Conservation (phyloP, 2,113 vertebrate species). For the Passer domesticus region DNA sequence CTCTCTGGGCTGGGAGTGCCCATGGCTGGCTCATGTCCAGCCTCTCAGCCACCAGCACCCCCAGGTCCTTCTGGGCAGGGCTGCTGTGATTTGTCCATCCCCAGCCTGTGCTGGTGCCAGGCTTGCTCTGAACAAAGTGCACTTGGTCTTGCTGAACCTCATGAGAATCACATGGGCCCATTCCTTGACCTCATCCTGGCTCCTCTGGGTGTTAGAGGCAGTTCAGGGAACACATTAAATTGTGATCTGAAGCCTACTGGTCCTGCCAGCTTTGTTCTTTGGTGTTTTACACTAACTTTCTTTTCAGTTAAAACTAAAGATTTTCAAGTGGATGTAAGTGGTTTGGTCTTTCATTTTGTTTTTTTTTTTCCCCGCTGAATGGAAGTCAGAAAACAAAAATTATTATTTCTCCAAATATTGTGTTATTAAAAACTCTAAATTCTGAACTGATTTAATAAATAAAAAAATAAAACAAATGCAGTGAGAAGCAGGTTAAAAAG, state of each 20-base stretch:
- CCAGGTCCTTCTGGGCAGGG: too few species aligned
- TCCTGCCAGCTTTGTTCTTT: background rate
- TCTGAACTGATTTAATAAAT: background rate
- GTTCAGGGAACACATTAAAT: background rate
- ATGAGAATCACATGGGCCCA: background rate
- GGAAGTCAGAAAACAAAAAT: background rate
- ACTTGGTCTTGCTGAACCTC: background rate
- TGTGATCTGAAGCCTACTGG: background rate
- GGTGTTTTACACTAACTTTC: background rate
- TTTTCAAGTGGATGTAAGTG: background rate
- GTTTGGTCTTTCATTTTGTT: background rate
- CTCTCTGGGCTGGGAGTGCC: too few species aligned
- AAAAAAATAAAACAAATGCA: background rate
- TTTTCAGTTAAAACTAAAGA: background rate
- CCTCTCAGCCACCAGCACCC: too few species aligned
- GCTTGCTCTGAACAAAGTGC: fast-evolving
- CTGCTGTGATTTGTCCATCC: too few species aligned
- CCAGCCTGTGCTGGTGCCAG: fast-evolving
- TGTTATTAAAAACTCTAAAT: background rate
- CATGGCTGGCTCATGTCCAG: too few species aligned
- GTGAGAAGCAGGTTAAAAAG: background rate
- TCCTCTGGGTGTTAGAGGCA: background rate
- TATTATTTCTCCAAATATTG: background rate
- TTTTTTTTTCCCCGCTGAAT: background rate
- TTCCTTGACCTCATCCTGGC: background rate